Evolutionary conservation across 2,797 vertebrate species (phyloP), one percentile per base, ranked within the genome.

Genomic region (Urocyon cinereoargenteus): DNA sequence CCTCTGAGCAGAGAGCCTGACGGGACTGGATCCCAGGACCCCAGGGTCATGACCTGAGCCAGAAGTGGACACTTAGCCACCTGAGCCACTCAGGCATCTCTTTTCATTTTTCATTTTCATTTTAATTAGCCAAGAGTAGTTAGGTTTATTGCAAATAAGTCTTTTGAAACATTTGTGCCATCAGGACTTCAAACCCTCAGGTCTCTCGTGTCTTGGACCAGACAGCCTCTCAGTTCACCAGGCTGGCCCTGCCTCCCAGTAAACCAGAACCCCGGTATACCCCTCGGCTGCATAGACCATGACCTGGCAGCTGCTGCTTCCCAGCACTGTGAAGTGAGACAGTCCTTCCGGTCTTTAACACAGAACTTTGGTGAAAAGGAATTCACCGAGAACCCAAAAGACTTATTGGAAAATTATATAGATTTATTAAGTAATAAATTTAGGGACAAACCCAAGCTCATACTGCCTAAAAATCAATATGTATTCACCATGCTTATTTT

Each of bases 201-300:
- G 10, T 64, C 31, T 19, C 24, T 49, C 24, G 15, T 22, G 14
- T 49, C 45, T 57, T 22, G 26, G 19, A 12, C 9, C 13, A 64
- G 18, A 18, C 1, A 57, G 1, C 49, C 21, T 34, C 57, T 2
- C 26, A 45, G 40, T 45, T 24, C 11, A 9, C 13, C 12, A 45
- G 40, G 4, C 62, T 34, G 31, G 40, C 8, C 2, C 2, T 89
- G 59, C 3, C 10, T 73, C 15, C 19, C 4, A 24, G 34, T 51
- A 66, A 18, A 2, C 2, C 15, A 34, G 31, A n/a, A 36, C 0
- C 2, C 15, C 1, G 13, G 13, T 4, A 11, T 1, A 57, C 0
- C 14, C 31, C 2, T 18, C 3, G 12, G 16, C 36, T 49, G 3
- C 13, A 24, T 6, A n/a, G 19, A 86, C 0, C 15, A 45, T 0